Base-by-base conservation (phyloP, 2,888 invertebrate species). In the Pheosia gnoma region DNA sequence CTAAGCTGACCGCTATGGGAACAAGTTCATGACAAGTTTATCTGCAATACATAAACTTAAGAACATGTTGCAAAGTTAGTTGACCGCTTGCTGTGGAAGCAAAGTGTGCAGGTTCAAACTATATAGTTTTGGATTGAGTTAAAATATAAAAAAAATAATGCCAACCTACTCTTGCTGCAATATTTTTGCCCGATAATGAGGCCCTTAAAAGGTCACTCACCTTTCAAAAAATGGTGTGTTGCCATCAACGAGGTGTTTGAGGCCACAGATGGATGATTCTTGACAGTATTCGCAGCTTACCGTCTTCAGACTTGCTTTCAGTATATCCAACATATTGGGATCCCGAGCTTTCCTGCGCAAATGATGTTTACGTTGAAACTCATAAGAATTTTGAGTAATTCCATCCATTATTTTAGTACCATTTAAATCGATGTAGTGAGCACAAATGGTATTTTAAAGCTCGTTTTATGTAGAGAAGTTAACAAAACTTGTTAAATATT, bases 211-310 rank as follows among this genome's bases (percentile, higher is more conserved):
- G 47, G 0, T 47, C 38, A 59, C 78, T 59, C 84, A 94, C 94
- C 89, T 90, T 84, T 94, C 94, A 62, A 89, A 74, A 53, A 76
- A 81, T 36, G 91, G 76, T 51, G 88, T 87, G 45, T 84, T 85
- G 9, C 85, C 83, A 68, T 87, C 82, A 25, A 93, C 93, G 3
- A 94, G 81, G 71, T 93, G 90, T 63, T 92, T 92, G 5, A 94
- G 84, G 3, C 94, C 94, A 66, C 89, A 87, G 51, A 94, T 93
- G 2, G 94, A 93, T 8, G 94, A 93, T 69, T 93, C 92, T 11
- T 83, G 75, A 61, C 94, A 94, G 77, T 94, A 94, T 65, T 92
- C 87, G 71, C 80, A 91, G 66, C 84, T 83, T 39, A 93, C 79
- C 2, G 78, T 74, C 69, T 84, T 89, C 8, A 91, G 10, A 65